Evolutionary conservation across 2,113 vertebrate species (phyloP).

Genomic region (Cavia porcellus): DNA sequence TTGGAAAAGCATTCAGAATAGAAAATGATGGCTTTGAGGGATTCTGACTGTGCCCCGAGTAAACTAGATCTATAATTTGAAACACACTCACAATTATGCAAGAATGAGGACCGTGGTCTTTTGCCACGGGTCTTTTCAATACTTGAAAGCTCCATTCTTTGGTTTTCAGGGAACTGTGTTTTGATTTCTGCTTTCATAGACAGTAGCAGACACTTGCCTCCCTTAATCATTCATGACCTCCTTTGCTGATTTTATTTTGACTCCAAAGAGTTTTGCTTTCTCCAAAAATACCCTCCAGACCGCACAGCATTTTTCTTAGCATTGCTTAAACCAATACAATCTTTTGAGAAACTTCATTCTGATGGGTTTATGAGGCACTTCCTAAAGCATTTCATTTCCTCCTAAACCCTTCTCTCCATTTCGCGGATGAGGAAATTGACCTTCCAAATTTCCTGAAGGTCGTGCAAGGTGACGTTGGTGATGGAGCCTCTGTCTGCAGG

Average conservation of each 20-base stretch:
- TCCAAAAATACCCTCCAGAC: constrained; percentile 75
- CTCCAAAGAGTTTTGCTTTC: constrained; percentile 69
- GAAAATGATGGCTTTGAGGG: constrained; percentile 78
- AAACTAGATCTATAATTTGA: constrained; percentile 75
- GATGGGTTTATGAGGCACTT: constrained; percentile 45
- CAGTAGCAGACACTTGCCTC: constrained; percentile 80
- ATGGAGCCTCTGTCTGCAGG: neutral
- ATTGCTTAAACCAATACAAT: constrained; percentile 62
- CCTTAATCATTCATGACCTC: constrained; percentile 75
- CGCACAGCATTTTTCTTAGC: constrained; percentile 48
- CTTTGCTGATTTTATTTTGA: constrained; percentile 76
- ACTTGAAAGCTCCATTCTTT: constrained; percentile 76
- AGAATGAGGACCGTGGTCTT: constrained; percentile 70
- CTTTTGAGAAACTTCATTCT: constrained; percentile 61
- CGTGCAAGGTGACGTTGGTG: neutral
- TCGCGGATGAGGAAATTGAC: constrained; percentile 41
- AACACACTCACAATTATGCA: constrained; percentile 81
- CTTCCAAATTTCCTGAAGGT: neutral
- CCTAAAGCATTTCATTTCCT: constrained; percentile 64
- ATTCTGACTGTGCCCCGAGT: constrained; percentile 69
- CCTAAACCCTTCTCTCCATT: constrained; percentile 16
- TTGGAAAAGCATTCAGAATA: constrained; percentile 80
- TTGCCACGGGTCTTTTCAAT: constrained; percentile 55
- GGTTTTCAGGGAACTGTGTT: constrained; percentile 79
- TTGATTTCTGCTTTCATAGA: constrained; percentile 82